phyloP scores from a whole-genome alignment of 2,888 invertebrate species.

The Alloscopus bannaensis region DNA sequence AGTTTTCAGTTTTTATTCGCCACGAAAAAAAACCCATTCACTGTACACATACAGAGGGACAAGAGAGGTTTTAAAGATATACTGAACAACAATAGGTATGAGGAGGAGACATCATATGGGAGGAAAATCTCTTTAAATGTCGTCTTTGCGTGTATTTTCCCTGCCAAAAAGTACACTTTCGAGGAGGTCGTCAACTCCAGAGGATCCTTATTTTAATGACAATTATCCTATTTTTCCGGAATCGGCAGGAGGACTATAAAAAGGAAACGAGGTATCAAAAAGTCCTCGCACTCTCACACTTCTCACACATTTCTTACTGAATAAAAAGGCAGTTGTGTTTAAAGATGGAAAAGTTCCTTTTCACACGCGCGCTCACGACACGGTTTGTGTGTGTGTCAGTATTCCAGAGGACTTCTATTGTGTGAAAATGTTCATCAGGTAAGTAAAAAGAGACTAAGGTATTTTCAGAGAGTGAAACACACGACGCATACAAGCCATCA shows the following conservation, averaged over 20 bases:
- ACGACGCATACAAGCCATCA: conserved; percentile 6
- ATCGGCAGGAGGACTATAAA: conserved; percentile 24
- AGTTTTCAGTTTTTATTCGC: conserved; percentile 14
- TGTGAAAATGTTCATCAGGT: conserved; percentile 10
- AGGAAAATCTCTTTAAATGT: conserved; percentile 12
- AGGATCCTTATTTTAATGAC: conserved; percentile 33
- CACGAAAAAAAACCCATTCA: background rate
- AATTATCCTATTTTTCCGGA: conserved; percentile 29
- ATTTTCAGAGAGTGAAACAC: background rate
- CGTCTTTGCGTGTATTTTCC: conserved; percentile 2
- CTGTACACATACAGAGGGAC: background rate
- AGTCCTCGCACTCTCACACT: background rate
- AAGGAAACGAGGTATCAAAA: too few species aligned
- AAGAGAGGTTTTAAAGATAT: background rate
- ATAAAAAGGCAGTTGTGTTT: too few species aligned
- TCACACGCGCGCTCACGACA: too few species aligned
- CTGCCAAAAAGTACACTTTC: conserved; percentile 16
- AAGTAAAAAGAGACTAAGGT: conserved; percentile 22
- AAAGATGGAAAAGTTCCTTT: too few species aligned
- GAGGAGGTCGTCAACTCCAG: conserved; percentile 31
- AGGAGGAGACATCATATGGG: background rate
- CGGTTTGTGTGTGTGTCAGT: too few species aligned
- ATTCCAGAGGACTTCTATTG: background rate
- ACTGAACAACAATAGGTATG: too few species aligned
- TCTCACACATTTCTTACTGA: too few species aligned